phyloP scores from a whole-genome alignment of 64 coral and sea anemone genomes.

The Montipora cactus region DNA sequence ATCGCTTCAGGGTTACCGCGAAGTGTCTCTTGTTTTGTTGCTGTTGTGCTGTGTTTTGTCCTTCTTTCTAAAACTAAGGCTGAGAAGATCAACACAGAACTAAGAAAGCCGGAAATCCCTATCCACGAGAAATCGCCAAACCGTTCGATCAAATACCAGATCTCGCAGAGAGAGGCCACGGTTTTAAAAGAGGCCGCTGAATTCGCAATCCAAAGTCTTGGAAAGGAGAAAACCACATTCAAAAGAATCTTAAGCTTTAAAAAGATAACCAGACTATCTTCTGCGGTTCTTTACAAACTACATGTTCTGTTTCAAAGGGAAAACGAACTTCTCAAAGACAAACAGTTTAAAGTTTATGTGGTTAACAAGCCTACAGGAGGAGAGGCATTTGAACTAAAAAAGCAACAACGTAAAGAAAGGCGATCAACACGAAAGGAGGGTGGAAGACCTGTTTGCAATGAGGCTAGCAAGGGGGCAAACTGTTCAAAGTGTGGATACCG shows the following conservation, averaged over 20 bases:
- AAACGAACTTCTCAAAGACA: background rate
- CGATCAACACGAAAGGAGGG: background rate
- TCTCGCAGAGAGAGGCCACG: background rate
- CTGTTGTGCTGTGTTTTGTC: background rate
- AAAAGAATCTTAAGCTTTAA: background rate
- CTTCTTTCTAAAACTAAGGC: background rate
- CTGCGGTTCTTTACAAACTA: background rate
- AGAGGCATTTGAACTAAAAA: background rate
- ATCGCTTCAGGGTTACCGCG: background rate
- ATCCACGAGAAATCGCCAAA: background rate
- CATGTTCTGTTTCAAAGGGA: constrained; percentile 8
- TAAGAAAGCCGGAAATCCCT: background rate
- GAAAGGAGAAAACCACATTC: background rate
- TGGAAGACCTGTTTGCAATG: constrained; percentile 18
- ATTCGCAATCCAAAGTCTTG: background rate
- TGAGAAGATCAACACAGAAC: background rate
- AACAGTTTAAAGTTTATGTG: background rate
- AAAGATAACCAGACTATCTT: background rate
- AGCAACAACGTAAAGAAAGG: constrained; percentile 9
- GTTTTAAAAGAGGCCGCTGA: constrained; percentile 1
- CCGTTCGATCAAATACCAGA: background rate
- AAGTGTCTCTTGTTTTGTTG: background rate
- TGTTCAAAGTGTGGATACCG: constrained; percentile 64
- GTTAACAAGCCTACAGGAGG: background rate
- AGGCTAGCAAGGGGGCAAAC: constrained; percentile 58